Percentiles rank a stretch among this genome's conserved stretches.
These are phyloP conservation scores for Miichthys miiuy DNA, from an alignment of 2,797 vertebrate genomes.

Conservation along the genomic window DNA sequence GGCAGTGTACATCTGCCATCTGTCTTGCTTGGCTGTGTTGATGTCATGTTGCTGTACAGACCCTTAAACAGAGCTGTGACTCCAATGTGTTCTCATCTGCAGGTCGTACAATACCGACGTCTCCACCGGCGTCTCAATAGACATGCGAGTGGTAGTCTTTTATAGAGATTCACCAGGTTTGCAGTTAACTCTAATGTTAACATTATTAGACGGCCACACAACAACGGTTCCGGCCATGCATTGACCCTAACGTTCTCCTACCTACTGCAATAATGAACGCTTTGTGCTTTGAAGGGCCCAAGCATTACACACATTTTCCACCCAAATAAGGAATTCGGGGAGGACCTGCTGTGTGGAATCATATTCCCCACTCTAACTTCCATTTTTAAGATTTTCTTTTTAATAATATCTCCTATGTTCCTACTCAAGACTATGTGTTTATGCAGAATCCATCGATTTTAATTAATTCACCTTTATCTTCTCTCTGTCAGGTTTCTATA, in stretches of 20 bases:
- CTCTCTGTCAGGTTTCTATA: not conserved
- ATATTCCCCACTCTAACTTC: not conserved
- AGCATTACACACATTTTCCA: not conserved
- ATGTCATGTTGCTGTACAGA: slow-evolving; percentile 49
- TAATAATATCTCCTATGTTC: not conserved
- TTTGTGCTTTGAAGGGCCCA: not conserved
- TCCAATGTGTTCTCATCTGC: slow-evolving; percentile 10
- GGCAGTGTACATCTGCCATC: slow-evolving; percentile 60
- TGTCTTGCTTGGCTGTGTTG: slow-evolving; percentile 60
- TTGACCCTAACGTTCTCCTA: not conserved
- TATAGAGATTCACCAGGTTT: not conserved
- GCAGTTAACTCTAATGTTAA: not conserved
- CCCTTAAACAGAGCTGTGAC: slow-evolving; percentile 39
- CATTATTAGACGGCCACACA: not conserved
- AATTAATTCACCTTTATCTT: not conserved
- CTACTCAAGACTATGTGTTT: not conserved
- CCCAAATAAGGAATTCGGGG: not conserved
- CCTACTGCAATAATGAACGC: not conserved
- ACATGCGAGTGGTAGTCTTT: not conserved
- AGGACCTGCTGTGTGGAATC: not conserved
- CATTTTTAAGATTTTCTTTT: not conserved
- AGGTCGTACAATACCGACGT: not conserved
- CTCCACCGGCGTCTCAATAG: not conserved
- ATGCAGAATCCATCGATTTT: not conserved
- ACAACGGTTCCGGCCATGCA: not conserved